Evolutionary conservation across 1,140 invertebrate species (phyloP), one percentile per base, ranked within the genome.

Genomic region (Apis dorsata): DNA sequence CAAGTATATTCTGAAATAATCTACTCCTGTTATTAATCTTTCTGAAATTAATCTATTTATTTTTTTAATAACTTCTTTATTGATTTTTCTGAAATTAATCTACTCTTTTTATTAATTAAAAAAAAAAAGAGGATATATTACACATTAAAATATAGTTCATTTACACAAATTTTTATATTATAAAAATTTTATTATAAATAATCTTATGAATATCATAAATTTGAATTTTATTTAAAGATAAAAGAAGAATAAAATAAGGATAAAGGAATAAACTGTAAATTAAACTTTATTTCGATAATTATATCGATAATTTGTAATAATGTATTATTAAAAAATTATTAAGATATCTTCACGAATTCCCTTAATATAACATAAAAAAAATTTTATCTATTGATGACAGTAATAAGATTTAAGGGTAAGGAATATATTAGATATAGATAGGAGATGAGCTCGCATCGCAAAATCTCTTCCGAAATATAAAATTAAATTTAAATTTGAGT

Each of bases 401-500:
- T 34, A 44, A 59, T 57, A 49, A 68, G 55, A 34, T 75, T 77
- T 53, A 21, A 66, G 13, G 62, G 66, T 63, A 44, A 76, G 53
- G 53, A 66, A 44, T 79, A 19, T 62, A 24, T 72, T 63, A 60
- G 15, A 24, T 24, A 24, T 24, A 65, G 19, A 60, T 44, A 65
- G 19, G 55, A 77, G 69, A 86, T 65, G 79, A 85, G 81, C 69
- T 84, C 85, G 86, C 76, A n/a, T 65, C 66, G 78, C 74, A 79
- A 73, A 57, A 80, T 87, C 65, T 86, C 66, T 79, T 63, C n/a
- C 69, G 60, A 73, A 83, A 19, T 19, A 51, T 59, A 2, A 60
- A n/a, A 71, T 85, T 19, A 55, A 13, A 44, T 44, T 44, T 44
- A 60, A 65, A 53, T n/a, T 74, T 49, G 1, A 59, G 12, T 73